Evolutionary conservation across 2,797 vertebrate species (phyloP).

Genomic region (Capromys pilorides): DNA sequence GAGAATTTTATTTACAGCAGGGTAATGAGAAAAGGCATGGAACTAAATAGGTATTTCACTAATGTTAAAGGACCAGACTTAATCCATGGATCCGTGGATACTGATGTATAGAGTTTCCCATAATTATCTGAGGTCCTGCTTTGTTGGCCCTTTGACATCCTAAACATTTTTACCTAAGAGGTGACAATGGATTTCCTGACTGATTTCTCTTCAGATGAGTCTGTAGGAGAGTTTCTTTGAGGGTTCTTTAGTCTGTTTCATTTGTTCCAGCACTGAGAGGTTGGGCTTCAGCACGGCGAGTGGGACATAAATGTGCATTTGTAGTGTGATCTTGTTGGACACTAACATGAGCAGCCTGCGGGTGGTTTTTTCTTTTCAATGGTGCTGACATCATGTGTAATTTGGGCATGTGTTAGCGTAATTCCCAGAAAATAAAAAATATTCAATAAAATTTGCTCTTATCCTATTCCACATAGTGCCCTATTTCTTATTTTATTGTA

Average conservation of each 20-base stretch:
- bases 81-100: no score
- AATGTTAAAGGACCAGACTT: not conserved
- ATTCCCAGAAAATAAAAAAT: not conserved
- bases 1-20: no score
- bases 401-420: no score
- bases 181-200: not conserved
- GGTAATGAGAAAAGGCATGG: not conserved
- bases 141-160: not conserved
- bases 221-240: not conserved
- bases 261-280: not conserved
- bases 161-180: no score
- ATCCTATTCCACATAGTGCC: not conserved
- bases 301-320: not conserved
- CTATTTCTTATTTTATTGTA: not conserved
- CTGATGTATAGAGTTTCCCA: no score
- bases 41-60: not conserved
- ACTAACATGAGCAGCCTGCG: not conserved
- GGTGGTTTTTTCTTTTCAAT: not conserved
- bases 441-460: no score
- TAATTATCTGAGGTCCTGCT: not conserved
- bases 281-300: not conserved
- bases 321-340: not conserved
- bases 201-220: not conserved
- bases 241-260: not conserved
- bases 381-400: not conserved